phyloP scores from a whole-genome alignment of 2,888 invertebrate genomes.

The Spodoptera picta region DNA sequence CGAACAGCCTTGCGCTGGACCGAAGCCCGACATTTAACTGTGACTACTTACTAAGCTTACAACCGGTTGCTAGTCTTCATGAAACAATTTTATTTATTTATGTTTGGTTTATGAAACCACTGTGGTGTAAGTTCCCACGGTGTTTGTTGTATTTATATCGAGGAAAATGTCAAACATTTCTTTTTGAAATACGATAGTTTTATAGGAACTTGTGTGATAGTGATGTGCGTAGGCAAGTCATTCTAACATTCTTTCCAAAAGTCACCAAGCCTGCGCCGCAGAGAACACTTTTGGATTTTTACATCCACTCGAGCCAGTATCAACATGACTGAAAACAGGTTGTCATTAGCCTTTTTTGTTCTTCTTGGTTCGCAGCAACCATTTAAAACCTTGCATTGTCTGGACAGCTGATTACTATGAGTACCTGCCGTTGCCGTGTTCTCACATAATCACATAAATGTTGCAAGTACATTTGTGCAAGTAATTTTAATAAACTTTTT shows the following conservation, averaged over 20 bases:
- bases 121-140: neutral
- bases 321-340: conserved; percentile 2
- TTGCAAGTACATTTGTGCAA: conserved; percentile 12
- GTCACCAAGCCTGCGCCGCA: neutral
- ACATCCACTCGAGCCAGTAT: neutral
- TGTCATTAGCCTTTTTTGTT: conserved; percentile 17
- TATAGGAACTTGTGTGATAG: neutral
- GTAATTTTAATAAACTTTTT: conserved; percentile 38
- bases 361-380: conserved; percentile 10
- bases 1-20: conserved; percentile 32
- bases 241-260: conserved; percentile 13
- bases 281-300: no score
- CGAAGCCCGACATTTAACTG: conserved; percentile 8
- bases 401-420: conserved; percentile 22
- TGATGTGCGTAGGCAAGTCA: neutral
- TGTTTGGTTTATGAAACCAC: conserved; percentile 10
- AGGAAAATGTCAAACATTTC: neutral
- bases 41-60: conserved; percentile 1
- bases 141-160: neutral
- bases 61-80: conserved; percentile 28
- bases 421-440: conserved; percentile 2
- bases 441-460: conserved; percentile 41
- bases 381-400: conserved; percentile 36
- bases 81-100: conserved; percentile 13
- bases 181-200: neutral